A percentile compares a stretch with the other conserved stretches of the same genome.
These are phyloP conservation scores for Volucella zonaria DNA, from an alignment of 2,888 invertebrate genomes.

Conservation along the genomic window DNA sequence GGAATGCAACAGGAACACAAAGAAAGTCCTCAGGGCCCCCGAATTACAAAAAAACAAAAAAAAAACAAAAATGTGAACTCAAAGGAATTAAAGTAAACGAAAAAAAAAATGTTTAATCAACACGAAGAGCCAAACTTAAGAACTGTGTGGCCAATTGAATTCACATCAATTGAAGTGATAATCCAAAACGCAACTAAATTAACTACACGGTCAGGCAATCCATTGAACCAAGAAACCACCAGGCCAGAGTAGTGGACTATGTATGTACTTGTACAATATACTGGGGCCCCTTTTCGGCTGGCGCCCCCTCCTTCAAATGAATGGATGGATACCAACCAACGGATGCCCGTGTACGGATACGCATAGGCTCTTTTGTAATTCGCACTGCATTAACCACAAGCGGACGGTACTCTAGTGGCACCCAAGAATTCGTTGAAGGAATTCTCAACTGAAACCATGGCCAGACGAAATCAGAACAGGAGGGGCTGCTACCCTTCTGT, in stretches of 20 bases:
- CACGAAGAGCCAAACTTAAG: conserved; percentile 11
- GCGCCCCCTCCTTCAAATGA: background rate
- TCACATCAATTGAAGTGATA: conserved; percentile 73
- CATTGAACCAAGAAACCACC: conserved; percentile 70
- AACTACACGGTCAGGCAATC: conserved; percentile 66
- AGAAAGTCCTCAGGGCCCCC: background rate
- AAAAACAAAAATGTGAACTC: background rate
- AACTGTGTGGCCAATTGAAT: conserved; percentile 69
- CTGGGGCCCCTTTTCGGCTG: background rate
- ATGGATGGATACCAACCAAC: background rate
- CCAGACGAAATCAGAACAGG: background rate
- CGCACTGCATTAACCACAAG: conserved; percentile 28
- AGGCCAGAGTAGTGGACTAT: background rate
- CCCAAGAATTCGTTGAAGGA: conserved; percentile 51
- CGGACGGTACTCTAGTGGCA: conserved; percentile 39
- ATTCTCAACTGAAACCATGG: conserved; percentile 46
- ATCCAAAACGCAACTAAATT: conserved; percentile 74
- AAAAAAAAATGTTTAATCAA: conserved; percentile 29
- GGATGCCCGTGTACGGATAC: background rate
- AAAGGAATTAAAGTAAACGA: background rate
- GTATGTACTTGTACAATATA: background rate
- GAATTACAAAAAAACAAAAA: background rate
- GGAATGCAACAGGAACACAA: conserved; percentile 10
- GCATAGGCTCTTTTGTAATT: conserved; percentile 31
- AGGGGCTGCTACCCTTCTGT: conserved; percentile 6